A percentile compares a stretch with the other conserved stretches of the same genome.
These are phyloP conservation scores for Miltochrista miniata DNA, from an alignment of 2,888 invertebrate species.

Conservation along the genomic window DNA sequence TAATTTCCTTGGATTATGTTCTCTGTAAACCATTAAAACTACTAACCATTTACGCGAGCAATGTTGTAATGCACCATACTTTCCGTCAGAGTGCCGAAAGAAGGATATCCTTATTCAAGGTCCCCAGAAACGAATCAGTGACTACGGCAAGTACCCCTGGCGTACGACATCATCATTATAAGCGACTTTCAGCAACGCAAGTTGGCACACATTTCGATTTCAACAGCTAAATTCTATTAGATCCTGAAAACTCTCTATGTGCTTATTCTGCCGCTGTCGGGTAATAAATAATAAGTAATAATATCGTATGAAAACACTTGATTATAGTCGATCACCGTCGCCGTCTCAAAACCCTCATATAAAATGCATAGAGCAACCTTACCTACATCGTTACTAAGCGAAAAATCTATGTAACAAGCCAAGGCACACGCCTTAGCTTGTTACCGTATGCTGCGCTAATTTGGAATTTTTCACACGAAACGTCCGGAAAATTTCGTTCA, in stretches of 20 bases:
- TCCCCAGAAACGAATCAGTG: too few relatives aligned
- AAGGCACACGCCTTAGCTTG: constrained; percentile 14
- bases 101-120: too few relatives aligned
- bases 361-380: constrained; percentile 29
- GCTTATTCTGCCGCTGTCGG: too few relatives aligned
- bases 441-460: constrained; percentile 20
- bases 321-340: constrained; percentile 11
- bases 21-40: too few relatives aligned
- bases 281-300: neutral
- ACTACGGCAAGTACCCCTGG: too few relatives aligned
- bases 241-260: too few relatives aligned
- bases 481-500: constrained; percentile 4
- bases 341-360: constrained; percentile 21
- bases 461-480: constrained; percentile 14
- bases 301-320: neutral
- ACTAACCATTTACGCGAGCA: neutral
- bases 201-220: too few relatives aligned
- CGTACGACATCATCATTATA: too few relatives aligned
- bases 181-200: too few relatives aligned
- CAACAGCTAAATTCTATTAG: too few relatives aligned
- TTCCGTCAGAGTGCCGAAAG: too few relatives aligned
- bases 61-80: too few relatives aligned
- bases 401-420: constrained; percentile 11
- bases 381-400: constrained; percentile 23
- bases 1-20: constrained; percentile 13